Evolutionary conservation across 2,113 vertebrate genomes (phyloP).

Genomic region (Rostratula benghalensis): DNA sequence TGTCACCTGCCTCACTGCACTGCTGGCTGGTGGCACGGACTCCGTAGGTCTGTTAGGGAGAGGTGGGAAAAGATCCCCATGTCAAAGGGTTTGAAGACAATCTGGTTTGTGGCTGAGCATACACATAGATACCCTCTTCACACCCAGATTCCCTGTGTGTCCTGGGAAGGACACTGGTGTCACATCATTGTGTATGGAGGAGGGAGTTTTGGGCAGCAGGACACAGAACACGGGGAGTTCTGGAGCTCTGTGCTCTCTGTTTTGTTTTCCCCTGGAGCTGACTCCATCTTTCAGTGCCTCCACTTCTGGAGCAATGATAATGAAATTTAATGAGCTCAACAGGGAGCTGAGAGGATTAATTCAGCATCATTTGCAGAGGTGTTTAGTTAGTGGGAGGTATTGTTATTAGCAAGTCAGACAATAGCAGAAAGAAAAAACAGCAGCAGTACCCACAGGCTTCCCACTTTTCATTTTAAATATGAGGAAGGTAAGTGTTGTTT

Average conservation of each 20-base stretch:
- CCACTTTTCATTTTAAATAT: background rate
- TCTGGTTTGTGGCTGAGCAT: background rate
- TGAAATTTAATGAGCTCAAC: slow-evolving; percentile 59
- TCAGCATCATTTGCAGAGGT: slow-evolving; percentile 47
- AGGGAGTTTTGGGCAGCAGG: background rate
- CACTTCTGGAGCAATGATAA: slow-evolving; percentile 42
- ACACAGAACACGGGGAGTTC: background rate
- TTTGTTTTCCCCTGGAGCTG: slow-evolving; percentile 4
- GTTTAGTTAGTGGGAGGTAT: slow-evolving; percentile 17
- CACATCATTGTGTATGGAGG: background rate
- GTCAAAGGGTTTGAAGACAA: background rate
- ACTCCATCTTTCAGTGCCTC: slow-evolving; percentile 31
- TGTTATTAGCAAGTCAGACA: slow-evolving; percentile 8
- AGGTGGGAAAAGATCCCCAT: background rate
- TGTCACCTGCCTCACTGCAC: slow-evolving; percentile 91
- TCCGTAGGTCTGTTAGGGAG: slow-evolving; percentile 83
- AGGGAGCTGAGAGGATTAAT: slow-evolving; percentile 58
- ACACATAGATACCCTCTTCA: background rate
- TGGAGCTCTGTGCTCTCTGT: background rate
- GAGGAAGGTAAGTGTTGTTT: background rate
- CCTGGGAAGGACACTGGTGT: background rate
- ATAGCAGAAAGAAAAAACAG: background rate
- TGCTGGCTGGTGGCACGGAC: slow-evolving; percentile 92
- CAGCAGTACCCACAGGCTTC: slow-evolving; percentile 20
- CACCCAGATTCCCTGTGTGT: background rate